Percentiles rank a stretch among this genome's conserved stretches.
These are phyloP conservation scores for Clarias fuscus DNA, from an alignment of 2,797 vertebrate species.

Conservation along the genomic window DNA sequence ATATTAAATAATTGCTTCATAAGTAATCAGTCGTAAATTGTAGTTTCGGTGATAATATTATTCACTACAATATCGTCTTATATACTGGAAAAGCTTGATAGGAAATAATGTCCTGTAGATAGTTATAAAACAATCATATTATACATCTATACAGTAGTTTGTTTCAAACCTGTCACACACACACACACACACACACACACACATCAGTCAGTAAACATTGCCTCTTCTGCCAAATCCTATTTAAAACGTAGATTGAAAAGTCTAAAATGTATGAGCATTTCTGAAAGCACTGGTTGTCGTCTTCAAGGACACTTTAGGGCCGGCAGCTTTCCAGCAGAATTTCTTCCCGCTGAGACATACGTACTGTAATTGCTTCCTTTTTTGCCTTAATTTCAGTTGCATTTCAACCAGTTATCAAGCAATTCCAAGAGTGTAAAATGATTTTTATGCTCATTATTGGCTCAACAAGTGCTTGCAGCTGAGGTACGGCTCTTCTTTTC, in stretches of 20 bases:
- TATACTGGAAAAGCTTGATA: not conserved
- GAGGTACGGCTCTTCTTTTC: constrained; percentile 33
- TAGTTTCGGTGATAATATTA: not conserved
- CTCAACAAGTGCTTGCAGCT: constrained; percentile 33
- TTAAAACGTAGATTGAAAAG: constrained; percentile 52
- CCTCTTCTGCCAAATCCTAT: constrained; percentile 9
- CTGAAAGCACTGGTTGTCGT: constrained; percentile 22
- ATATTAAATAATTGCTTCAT: not conserved
- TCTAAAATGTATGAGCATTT: constrained; percentile 36
- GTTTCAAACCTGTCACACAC: not conserved
- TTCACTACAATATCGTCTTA: not conserved
- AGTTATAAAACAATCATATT: not conserved
- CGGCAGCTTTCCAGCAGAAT: constrained; percentile 18
- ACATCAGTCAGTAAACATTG: not conserved
- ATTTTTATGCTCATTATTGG: constrained; percentile 44
- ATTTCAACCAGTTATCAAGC: constrained; percentile 47
- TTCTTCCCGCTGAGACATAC: constrained; percentile 15
- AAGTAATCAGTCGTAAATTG: not conserved
- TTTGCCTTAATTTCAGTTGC: constrained; percentile 32
- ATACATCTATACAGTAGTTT: not conserved
- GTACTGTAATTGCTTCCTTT: constrained; percentile 39
- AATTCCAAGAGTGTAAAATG: constrained; percentile 41
- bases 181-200: not conserved
- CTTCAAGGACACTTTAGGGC: constrained; percentile 10
- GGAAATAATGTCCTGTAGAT: not conserved